Conservation (phyloP, 1,140 invertebrate species). For the Ridgeia piscesae region DNA sequence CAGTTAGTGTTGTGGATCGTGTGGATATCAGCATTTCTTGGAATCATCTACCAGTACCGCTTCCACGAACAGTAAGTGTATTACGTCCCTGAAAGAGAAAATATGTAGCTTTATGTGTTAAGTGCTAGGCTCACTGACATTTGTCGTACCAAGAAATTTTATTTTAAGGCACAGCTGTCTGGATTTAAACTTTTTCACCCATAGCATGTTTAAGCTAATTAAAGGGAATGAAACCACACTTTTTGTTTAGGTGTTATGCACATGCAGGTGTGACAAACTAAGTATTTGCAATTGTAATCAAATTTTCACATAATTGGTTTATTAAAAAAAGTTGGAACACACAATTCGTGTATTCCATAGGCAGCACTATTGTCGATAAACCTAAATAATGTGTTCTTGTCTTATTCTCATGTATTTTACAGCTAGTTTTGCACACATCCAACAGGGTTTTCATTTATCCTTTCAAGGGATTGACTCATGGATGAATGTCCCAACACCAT, state of each 20-base stretch:
- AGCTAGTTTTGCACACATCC: too few relatives aligned
- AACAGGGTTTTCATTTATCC: background rate
- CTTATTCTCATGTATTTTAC: too few relatives aligned
- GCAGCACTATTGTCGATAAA: too few relatives aligned
- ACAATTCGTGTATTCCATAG: too few relatives aligned
- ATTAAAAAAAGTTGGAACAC: too few relatives aligned
- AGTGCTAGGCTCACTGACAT: background rate
- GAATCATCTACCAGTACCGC: conserved; percentile 85
- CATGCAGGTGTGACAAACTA: too few relatives aligned
- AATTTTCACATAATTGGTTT: too few relatives aligned
- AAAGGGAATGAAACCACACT: too few relatives aligned
- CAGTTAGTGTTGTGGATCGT: conserved; percentile 77
- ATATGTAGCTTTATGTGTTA: background rate
- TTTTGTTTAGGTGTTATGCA: too few relatives aligned
- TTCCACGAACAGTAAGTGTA: conserved; percentile 77
- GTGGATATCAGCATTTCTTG: conserved; percentile 81
- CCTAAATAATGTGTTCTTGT: too few relatives aligned
- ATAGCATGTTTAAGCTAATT: background rate
- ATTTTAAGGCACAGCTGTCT: conserved; percentile 1
- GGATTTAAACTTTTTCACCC: background rate
- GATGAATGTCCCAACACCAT: background rate
- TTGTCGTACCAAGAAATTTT: background rate
- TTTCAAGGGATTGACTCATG: background rate
- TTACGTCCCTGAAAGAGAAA: background rate
- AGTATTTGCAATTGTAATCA: too few relatives aligned